Conservation (phyloP, 2,888 invertebrate genomes). For the Taenaris catops region DNA sequence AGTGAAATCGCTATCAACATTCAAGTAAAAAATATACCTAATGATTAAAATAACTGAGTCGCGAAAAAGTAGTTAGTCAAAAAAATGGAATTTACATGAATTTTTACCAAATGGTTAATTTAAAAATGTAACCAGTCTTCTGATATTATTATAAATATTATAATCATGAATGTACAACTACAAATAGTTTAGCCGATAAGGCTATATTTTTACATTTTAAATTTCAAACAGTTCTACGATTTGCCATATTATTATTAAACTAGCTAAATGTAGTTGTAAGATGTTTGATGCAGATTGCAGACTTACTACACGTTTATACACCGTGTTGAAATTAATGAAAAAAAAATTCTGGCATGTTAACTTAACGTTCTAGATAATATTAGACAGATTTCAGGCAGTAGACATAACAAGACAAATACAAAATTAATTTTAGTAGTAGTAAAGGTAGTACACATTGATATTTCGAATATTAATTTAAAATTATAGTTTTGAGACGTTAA, state of each 20-base stretch:
- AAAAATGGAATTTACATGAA: constrained; percentile 8
- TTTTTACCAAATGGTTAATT: constrained; percentile 15
- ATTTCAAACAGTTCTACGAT: background rate
- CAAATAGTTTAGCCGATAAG: constrained; percentile 7
- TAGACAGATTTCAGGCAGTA: no score
- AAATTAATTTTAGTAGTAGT: no score
- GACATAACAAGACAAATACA: no score
- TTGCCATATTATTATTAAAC: background rate
- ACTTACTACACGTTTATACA: background rate
- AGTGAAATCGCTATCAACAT: no score
- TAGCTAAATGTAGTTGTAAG: background rate
- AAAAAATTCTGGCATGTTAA: no score
- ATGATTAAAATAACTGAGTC: constrained; percentile 1
- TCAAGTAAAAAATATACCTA: background rate
- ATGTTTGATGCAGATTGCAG: constrained; percentile 1
- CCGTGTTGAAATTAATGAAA: no score
- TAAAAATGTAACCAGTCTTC: constrained; percentile 42
- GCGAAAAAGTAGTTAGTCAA: background rate
- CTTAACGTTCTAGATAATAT: no score
- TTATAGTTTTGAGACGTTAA: no score
- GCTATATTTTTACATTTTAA: constrained; percentile 1
- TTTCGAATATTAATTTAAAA: no score
- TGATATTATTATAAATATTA: constrained; percentile 31
- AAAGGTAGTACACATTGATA: no score
- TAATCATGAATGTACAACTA: constrained; percentile 15